Evolutionary conservation across 1,140 invertebrate genomes (phyloP).

Genomic region (Euura lappo): DNA sequence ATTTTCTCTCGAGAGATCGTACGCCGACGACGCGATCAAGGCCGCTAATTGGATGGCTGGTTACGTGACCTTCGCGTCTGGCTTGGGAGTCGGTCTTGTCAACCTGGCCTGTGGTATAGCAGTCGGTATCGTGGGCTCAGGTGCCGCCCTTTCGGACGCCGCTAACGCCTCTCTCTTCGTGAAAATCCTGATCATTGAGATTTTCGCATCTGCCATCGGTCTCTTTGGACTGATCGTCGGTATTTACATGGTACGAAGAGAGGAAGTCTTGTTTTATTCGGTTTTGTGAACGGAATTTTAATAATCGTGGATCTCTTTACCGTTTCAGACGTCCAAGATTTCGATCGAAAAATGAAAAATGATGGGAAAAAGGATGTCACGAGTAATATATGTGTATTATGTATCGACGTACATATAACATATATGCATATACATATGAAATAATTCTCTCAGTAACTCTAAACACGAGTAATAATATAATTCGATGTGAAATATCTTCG

Average conservation of each 20-base stretch:
- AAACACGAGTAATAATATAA: background rate
- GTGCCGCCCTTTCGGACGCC: constrained; percentile 94
- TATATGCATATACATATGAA: constrained; percentile 1
- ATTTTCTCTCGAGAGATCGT: constrained; percentile 52
- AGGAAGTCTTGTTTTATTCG: too few species aligned
- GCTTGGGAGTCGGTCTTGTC: constrained; percentile 90
- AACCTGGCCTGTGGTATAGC: constrained; percentile 96
- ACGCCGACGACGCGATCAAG: constrained; percentile 50
- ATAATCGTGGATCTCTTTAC: background rate
- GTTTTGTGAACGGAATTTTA: background rate
- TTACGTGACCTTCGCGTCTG: constrained; percentile 95
- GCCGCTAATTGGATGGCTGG: constrained; percentile 77
- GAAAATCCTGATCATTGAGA: constrained; percentile 97
- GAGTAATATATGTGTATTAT: background rate
- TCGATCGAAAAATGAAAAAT: background rate
- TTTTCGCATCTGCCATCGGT: constrained; percentile 97
- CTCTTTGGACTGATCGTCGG: constrained; percentile 98
- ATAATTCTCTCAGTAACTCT: background rate
- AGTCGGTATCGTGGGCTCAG: constrained; percentile 95
- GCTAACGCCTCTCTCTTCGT: constrained; percentile 94
- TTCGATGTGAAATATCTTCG: too few species aligned
- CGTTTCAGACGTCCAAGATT: background rate
- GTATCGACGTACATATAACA: background rate
- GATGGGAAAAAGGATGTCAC: background rate
- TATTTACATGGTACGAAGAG: constrained; percentile 78